Evolutionary conservation across 1,140 invertebrate species (phyloP).

Genomic region (Ceratitis capitata): DNA sequence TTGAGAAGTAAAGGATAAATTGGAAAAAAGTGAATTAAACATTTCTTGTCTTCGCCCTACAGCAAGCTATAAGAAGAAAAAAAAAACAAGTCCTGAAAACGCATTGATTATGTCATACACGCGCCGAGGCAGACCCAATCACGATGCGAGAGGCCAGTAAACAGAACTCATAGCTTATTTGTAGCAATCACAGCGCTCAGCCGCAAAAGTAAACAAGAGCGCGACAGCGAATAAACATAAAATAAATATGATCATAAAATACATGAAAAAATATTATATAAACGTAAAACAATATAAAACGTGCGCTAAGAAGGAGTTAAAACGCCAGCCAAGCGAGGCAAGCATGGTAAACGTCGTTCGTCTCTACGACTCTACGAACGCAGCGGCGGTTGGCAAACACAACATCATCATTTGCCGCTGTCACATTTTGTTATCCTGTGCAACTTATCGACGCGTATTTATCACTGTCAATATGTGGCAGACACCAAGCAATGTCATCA

Average conservation of each 20-base stretch:
- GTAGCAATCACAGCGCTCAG: conserved; percentile 1
- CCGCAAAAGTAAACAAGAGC: conserved; percentile 27
- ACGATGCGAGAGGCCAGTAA: neutral
- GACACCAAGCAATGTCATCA: conserved; percentile 12
- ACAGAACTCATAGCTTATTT: neutral
- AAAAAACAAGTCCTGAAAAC: neutral
- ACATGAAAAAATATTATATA: neutral
- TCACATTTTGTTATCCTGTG: neutral
- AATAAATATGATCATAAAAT: neutral
- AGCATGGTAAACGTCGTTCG: neutral
- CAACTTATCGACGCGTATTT: conserved; percentile 27
- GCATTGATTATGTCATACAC: neutral
- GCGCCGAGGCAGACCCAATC: neutral
- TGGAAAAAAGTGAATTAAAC: neutral
- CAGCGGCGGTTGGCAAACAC: no score
- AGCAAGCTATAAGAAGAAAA: neutral
- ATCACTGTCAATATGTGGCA: conserved; percentile 27
- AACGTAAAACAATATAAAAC: neutral
- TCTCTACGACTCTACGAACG: neutral
- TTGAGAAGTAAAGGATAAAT: neutral
- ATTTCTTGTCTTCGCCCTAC: no score
- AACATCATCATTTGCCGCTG: neutral
- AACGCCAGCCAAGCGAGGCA: neutral
- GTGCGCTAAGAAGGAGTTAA: neutral
- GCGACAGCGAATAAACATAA: conserved; percentile 10